Conservation (phyloP, 2,797 vertebrate genomes). For the Clamator glandarius region DNA sequence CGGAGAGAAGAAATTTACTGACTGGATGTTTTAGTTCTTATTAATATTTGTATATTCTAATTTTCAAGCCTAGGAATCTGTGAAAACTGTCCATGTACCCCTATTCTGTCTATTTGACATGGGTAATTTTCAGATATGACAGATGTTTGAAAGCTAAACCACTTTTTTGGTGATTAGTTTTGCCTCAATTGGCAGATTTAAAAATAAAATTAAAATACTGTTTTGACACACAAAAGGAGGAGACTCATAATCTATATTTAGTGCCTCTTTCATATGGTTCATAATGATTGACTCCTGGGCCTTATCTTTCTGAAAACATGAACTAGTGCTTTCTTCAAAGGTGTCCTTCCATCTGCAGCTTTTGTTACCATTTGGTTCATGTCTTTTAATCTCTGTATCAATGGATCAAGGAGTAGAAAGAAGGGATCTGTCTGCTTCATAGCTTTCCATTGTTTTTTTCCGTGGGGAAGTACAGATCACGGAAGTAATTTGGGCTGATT, state of each 20-base stretch:
- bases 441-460: background rate
- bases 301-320: background rate
- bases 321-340: background rate
- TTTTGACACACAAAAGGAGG: background rate
- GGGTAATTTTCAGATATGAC: background rate
- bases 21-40: background rate
- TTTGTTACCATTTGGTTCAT: background rate
- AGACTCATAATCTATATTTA: background rate
- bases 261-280: background rate
- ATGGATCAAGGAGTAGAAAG: background rate
- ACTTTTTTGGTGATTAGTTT: background rate
- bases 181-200: background rate
- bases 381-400: background rate
- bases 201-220: conserved; percentile 25
- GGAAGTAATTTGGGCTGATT: background rate
- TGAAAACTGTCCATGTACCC: background rate
- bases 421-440: background rate
- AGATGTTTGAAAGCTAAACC: background rate
- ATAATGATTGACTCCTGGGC: background rate
- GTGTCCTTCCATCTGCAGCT: background rate
- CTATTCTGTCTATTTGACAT: background rate
- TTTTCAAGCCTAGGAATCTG: background rate
- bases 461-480: too few species aligned
- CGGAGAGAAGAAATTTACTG: background rate
- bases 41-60: background rate